Conservation (phyloP, 2,113 vertebrate species). For the Chlorodrepanis virens region DNA sequence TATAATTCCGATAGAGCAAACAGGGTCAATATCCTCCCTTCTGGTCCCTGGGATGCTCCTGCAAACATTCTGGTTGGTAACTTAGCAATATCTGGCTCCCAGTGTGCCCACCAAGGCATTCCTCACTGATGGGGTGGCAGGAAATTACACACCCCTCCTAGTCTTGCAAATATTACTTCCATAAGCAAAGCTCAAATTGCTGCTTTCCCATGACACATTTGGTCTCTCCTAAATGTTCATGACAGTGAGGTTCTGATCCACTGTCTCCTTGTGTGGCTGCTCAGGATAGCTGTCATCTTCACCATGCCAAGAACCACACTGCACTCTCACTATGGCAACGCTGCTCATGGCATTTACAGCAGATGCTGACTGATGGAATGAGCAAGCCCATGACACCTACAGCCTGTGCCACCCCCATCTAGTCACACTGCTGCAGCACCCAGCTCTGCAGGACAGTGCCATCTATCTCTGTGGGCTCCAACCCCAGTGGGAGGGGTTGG, state of each 20-base stretch:
- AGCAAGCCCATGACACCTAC: neutral
- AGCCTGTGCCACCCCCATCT: neutral
- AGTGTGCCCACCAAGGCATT: too few relatives aligned
- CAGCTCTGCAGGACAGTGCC: neutral
- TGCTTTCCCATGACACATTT: neutral
- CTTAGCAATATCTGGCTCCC: neutral
- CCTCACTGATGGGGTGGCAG: neutral
- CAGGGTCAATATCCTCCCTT: neutral
- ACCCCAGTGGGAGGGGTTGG: rapidly evolving
- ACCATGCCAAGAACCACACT: neutral
- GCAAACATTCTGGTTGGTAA: neutral
- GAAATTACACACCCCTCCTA: neutral
- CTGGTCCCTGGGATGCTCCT: neutral
- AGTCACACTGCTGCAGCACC: neutral
- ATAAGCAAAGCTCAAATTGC: neutral
- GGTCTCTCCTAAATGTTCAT: neutral
- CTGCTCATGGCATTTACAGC: neutral
- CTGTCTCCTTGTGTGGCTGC: neutral
- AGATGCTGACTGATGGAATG: neutral
- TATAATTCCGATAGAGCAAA: neutral
- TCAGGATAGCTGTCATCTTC: neutral
- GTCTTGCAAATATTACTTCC: neutral
- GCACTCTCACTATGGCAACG: neutral
- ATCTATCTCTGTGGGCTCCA: neutral
- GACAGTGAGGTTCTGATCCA: neutral